Evolutionary conservation across 2,888 invertebrate species (phyloP).

Genomic region (Volucella bombylans): DNA sequence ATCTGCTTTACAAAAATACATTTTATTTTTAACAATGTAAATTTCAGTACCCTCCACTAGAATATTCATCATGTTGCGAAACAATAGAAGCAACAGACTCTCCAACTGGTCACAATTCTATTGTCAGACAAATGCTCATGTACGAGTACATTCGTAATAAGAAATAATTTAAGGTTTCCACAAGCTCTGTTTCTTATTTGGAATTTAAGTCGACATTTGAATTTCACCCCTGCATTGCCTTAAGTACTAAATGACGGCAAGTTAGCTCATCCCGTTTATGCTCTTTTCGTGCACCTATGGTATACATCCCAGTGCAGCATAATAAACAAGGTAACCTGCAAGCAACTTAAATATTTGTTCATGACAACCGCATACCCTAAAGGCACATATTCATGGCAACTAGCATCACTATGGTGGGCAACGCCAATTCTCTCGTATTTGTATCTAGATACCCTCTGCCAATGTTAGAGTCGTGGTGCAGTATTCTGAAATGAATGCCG

Average conservation of each 20-base stretch:
- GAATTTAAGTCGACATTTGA: not conserved
- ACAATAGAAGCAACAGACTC: no score
- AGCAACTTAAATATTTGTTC: conserved; percentile 58
- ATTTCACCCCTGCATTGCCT: conserved; percentile 2
- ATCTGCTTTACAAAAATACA: no score
- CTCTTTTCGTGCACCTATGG: conserved; percentile 12
- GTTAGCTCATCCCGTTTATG: conserved; percentile 14
- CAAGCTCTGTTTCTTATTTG: not conserved
- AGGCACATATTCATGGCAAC: conserved; percentile 46
- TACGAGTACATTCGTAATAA: no score
- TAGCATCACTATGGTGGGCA: conserved; percentile 24
- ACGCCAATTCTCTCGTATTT: conserved; percentile 12
- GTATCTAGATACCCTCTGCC: not conserved
- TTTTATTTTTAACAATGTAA: no score
- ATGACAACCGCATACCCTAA: conserved; percentile 52
- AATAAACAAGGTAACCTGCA: conserved; percentile 56
- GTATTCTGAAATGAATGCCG: conserved; percentile 14
- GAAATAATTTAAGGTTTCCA: not conserved
- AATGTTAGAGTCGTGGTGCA: not conserved
- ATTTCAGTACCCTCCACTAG: no score
- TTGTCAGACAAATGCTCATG: no score
- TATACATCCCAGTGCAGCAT: conserved; percentile 11
- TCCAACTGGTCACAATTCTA: no score
- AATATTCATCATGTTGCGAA: no score
- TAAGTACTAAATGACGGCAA: not conserved